Conservation (phyloP, 2,888 invertebrate species). For the Lithodes maja region DNA sequence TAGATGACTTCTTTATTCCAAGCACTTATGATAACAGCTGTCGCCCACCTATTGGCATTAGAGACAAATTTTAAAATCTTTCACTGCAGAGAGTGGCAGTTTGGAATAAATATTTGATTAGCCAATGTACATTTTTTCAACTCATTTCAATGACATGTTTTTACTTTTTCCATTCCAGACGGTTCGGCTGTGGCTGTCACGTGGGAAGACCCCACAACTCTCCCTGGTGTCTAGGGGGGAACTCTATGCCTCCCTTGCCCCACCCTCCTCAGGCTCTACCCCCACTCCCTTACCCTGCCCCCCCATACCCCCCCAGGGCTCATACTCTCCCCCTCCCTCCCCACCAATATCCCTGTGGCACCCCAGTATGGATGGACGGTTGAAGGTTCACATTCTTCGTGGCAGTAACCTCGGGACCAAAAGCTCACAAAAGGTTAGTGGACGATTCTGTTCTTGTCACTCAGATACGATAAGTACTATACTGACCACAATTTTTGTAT, state of each 20-base stretch:
- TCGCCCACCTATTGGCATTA: too few species aligned
- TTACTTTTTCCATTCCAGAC: constrained; percentile 37
- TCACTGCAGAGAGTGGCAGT: too few species aligned
- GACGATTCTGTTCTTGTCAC: neutral
- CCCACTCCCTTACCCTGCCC: neutral
- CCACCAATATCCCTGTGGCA: constrained; percentile 57
- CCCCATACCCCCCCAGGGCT: neutral
- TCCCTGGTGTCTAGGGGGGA: constrained; percentile 50
- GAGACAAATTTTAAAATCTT: too few species aligned
- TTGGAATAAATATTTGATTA: too few species aligned
- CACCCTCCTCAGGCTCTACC: constrained; percentile 4
- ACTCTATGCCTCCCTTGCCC: constrained; percentile 44
- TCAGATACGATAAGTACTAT: too few species aligned
- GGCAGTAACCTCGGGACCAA: constrained; percentile 75
- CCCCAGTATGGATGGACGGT: constrained; percentile 73
- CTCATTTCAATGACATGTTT: neutral
- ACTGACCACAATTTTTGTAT: neutral
- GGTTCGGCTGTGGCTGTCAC: constrained; percentile 35
- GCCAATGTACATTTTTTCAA: neutral
- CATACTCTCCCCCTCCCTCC: neutral
- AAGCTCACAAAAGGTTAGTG: constrained; percentile 75
- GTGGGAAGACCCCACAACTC: constrained; percentile 55
- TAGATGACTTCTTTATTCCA: too few species aligned
- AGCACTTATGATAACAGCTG: too few species aligned
- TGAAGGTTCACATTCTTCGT: constrained; percentile 75